Base-by-base conservation (phyloP, 2,888 invertebrate species). In the Amorpha juglandis region DNA sequence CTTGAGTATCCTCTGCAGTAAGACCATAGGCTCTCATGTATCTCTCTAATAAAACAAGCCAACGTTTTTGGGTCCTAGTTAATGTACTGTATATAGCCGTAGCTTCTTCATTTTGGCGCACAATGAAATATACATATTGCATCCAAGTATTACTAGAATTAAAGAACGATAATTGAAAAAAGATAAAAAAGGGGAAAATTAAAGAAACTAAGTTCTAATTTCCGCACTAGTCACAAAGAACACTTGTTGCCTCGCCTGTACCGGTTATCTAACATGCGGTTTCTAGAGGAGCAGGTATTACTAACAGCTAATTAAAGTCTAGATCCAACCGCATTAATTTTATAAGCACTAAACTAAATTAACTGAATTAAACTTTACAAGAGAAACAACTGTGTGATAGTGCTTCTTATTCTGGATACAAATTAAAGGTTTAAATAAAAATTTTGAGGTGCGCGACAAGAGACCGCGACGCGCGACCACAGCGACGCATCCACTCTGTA, bases 231-330 rank as follows among this genome's bases (percentile, higher is more conserved):
- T 3, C 27, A 27, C 4, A 27, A 1, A 27, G 27, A 1, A 27
- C 38, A 14, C 19, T 47, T 55, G 9, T 64, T 12, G 21, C 16
- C 11, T 16, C 12, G 16, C 7, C 33, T 53, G 48, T 48, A 48
- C 47, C n/a, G 6, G 63, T 77, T 77, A 74, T 71, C 52, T 70
- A 71, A 76, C 69, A 2, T 33, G 52, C 50, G 52, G 51, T 58
- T 19, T 62, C 62, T 51, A 67, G 64, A 62, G 66, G 66, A 70
- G 63, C 66, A 74, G 67, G 50, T 69, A 71, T 58, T 66, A 58
- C 71, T 52, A 71, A 65, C 70, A 63, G 66, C 67, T 74, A 76
- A 77, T 76, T 75, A 74, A 74, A 74, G 58, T 73, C 68, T 71
- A 71, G 58, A 66, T 52, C 63, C 53, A 66, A 65, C 45, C 53